These are phyloP conservation scores for Bettongia penicillata DNA, from an alignment of 2,113 vertebrate genomes.

Conservation along the genomic window DNA sequence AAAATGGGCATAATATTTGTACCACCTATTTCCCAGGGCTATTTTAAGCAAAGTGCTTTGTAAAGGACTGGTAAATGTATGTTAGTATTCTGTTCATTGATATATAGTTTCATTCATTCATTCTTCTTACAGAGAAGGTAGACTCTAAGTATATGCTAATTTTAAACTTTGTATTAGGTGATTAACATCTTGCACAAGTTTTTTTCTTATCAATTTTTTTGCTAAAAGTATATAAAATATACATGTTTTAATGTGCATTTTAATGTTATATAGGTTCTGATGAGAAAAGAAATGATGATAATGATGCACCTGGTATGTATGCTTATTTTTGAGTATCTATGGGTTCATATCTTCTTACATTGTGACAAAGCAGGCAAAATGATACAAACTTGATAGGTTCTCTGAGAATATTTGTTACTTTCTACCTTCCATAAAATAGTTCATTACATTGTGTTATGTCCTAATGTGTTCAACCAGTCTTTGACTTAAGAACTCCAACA, in stretches of 20 bases:
- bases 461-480: background rate
- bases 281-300: background rate
- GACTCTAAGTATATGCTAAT: background rate
- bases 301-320: background rate
- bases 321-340: background rate
- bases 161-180: background rate
- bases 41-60: background rate
- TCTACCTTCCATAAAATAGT: background rate
- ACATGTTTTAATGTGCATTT: background rate
- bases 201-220: background rate
- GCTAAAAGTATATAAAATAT: background rate
- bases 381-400: background rate
- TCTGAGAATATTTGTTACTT: background rate
- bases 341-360: background rate
- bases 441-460: background rate
- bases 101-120: background rate
- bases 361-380: background rate
- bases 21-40: background rate
- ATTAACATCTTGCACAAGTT: background rate
- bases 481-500: background rate
- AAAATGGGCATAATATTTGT: background rate
- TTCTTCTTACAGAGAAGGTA: background rate
- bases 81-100: background rate
- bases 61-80: background rate
- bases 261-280: background rate